Percentiles rank a stretch among this genome's conserved stretches.
phyloP scores from a whole-genome alignment of 2,113 vertebrate species.

The Paradisaea rubra region DNA sequence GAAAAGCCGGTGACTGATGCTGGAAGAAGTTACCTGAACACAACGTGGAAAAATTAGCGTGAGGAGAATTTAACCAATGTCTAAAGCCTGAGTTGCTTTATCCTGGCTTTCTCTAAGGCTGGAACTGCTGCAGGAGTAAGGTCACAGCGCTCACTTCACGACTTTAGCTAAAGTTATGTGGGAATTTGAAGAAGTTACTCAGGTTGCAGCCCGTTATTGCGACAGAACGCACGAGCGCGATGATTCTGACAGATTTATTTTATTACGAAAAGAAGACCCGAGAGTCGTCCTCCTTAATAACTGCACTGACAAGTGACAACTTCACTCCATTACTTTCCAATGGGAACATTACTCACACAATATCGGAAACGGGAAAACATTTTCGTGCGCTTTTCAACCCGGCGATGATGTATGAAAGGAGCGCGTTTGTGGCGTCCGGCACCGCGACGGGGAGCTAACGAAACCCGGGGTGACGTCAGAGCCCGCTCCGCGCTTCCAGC shows the following conservation, averaged over 20 bases:
- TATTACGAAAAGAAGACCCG: slow-evolving; percentile 70
- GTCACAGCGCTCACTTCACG: neutral
- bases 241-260: slow-evolving; percentile 74
- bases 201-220: neutral
- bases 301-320: slow-evolving; percentile 77
- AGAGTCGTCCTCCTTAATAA: slow-evolving; percentile 78
- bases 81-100: neutral
- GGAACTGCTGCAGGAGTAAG: neutral
- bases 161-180: neutral
- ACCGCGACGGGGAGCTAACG: neutral
- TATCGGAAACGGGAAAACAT: slow-evolving; percentile 73
- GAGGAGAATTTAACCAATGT: neutral
- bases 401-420: slow-evolving; percentile 63
- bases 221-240: neutral
- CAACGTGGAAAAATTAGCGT: neutral
- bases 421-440: slow-evolving; percentile 4
- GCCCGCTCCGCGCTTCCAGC: neutral
- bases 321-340: slow-evolving; percentile 80
- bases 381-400: slow-evolving; percentile 73
- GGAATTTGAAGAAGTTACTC: neutral
- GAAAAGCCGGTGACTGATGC: neutral
- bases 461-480: neutral
- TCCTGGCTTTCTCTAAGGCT: neutral
- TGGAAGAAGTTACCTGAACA: neutral
- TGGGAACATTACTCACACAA: slow-evolving; percentile 76